Percentiles rank a stretch among this genome's conserved stretches.
These are phyloP conservation scores for Agrilus planipennis DNA, from an alignment of 1,140 invertebrate genomes.

Conservation along the genomic window DNA sequence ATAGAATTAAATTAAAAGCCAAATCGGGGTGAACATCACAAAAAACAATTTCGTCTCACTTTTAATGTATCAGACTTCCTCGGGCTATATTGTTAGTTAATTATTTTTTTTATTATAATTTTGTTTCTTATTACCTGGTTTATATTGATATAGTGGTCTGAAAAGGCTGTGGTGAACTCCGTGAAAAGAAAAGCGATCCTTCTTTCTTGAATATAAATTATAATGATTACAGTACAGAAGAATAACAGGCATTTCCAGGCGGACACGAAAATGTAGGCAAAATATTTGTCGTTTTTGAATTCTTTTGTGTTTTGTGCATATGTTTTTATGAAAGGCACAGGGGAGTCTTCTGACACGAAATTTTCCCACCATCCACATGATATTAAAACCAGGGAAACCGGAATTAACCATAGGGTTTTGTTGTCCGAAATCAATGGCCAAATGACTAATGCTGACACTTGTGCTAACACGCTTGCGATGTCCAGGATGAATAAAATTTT, in stretches of 20 bases:
- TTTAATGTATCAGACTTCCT: no score
- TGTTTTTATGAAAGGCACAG: conserved; percentile 36
- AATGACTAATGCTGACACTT: conserved; percentile 49
- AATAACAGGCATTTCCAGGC: conserved; percentile 54
- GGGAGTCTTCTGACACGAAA: conserved; percentile 47
- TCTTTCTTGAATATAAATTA: conserved; percentile 41
- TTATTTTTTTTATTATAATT: conserved; percentile 9
- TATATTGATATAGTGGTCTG: conserved; percentile 43
- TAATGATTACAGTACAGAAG: conserved; percentile 42
- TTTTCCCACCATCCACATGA: conserved; percentile 81
- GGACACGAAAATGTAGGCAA: conserved; percentile 55
- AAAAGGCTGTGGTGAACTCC: conserved; percentile 36
- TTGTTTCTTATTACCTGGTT: no score
- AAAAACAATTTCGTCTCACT: no score
- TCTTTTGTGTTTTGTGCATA: conserved; percentile 43
- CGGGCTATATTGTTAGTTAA: background rate
- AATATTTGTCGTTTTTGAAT: conserved; percentile 50
- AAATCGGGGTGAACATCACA: no score
- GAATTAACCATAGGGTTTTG: conserved; percentile 45
- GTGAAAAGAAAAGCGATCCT: conserved; percentile 43
- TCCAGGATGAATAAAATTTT: no score
- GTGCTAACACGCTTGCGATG: conserved; percentile 42
- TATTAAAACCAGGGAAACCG: conserved; percentile 53
- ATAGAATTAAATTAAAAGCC: no score
- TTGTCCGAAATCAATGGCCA: conserved; percentile 47